Evolutionary conservation across 2,113 vertebrate species (phyloP).

Genomic region (Salvator merianae): DNA sequence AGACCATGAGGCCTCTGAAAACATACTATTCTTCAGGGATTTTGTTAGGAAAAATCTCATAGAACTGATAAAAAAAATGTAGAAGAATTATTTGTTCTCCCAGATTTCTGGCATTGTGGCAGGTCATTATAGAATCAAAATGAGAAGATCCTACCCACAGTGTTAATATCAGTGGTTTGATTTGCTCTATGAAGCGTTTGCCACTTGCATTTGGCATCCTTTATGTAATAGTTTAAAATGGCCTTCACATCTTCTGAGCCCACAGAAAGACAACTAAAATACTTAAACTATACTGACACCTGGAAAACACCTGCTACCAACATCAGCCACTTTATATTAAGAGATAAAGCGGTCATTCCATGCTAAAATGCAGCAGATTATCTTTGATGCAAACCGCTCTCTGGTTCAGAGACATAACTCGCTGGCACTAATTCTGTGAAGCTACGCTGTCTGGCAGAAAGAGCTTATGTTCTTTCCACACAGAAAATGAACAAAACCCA

Average conservation of each 20-base stretch:
- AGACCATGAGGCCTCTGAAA: not conserved
- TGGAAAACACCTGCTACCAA: not conserved
- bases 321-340: not conserved
- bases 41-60: not conserved
- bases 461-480: slow-evolving; percentile 10
- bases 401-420: slow-evolving; percentile 3
- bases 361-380: slow-evolving; percentile 1
- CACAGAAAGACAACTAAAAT: not conserved
- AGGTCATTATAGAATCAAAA: no score
- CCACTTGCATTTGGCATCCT: not conserved
- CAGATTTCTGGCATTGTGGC: not conserved
- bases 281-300: not conserved
- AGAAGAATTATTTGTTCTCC: not conserved
- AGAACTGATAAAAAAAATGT: not conserved
- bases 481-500: slow-evolving; percentile 42
- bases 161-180: not conserved
- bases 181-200: not conserved
- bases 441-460: not conserved
- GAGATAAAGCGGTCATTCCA: not conserved
- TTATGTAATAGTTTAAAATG: not conserved
- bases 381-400: slow-evolving; percentile 19
- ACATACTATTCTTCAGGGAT: not conserved
- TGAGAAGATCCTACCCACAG: not conserved
- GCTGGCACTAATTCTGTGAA: not conserved
- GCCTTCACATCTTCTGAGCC: not conserved